These are phyloP conservation scores for Rhincodon typus DNA, from an alignment of 2,797 vertebrate genomes.

Conservation along the genomic window DNA sequence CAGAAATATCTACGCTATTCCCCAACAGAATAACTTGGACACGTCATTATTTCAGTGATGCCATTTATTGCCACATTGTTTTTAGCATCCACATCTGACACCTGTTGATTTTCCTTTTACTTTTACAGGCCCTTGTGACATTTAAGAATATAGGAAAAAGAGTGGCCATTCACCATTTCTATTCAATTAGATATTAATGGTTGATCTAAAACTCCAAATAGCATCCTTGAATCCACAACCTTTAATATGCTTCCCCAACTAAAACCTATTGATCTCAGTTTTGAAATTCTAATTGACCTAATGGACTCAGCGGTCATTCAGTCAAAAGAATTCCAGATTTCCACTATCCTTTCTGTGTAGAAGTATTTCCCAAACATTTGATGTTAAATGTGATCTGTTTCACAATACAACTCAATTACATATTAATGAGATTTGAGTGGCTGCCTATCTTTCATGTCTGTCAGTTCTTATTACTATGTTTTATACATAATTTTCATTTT, in stretches of 20 bases:
- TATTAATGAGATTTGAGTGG: not conserved
- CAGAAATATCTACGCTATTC: not conserved
- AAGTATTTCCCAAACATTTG: not conserved
- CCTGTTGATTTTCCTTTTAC: not conserved
- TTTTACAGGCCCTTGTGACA: not conserved
- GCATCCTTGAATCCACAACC: not conserved
- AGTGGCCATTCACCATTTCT: not conserved
- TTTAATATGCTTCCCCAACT: not conserved
- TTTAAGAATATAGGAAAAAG: not conserved
- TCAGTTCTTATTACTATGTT: not conserved
- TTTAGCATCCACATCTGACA: not conserved
- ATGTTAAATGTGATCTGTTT: not conserved
- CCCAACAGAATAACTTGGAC: not conserved
- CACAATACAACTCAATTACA: not conserved
- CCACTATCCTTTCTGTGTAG: not conserved
- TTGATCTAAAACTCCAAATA: not conserved
- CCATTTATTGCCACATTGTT: not conserved
- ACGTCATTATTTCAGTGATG: not conserved
- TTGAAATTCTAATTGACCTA: slow-evolving; percentile 4
- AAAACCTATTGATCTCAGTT: not conserved
- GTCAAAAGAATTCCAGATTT: not conserved
- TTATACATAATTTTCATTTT: not conserved
- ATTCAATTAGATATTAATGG: not conserved
- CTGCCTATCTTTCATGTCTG: not conserved
- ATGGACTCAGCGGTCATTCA: not conserved